Percentiles rank a stretch among this genome's conserved stretches.
Evolutionary conservation across 2,888 invertebrate genomes (phyloP).

Genomic region (Thymelicus sylvestris): DNA sequence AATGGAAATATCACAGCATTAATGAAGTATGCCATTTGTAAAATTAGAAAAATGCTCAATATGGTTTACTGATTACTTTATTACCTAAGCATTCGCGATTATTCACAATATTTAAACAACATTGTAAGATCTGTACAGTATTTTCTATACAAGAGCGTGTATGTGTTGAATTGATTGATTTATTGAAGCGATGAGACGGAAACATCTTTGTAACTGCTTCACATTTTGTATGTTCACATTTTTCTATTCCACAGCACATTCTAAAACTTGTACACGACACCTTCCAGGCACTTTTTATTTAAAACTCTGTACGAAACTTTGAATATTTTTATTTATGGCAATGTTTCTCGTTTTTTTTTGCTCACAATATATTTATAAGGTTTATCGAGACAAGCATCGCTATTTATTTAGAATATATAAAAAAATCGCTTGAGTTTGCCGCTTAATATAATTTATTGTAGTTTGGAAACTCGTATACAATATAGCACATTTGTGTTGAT

Average conservation of each 20-base stretch:
- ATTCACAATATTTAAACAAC: too few relatives aligned
- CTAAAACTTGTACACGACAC: slow-evolving; percentile 29
- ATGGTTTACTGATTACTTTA: too few relatives aligned
- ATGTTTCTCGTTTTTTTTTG: not conserved
- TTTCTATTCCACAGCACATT: slow-evolving; percentile 27
- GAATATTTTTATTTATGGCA: not conserved
- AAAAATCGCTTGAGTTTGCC: not conserved
- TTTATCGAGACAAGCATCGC: not conserved
- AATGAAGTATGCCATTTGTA: not conserved
- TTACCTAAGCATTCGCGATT: too few relatives aligned
- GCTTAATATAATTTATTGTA: not conserved
- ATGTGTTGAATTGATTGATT: not conserved
- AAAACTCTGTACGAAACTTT: not conserved
- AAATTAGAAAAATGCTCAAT: not conserved
- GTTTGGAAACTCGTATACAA: not conserved
- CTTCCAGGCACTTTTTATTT: slow-evolving; percentile 19
- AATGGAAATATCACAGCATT: too few relatives aligned
- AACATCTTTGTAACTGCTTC: slow-evolving; percentile 38
- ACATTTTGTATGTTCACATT: slow-evolving; percentile 20
- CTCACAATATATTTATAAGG: not conserved
- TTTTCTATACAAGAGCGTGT: not conserved
- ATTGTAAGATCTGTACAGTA: not conserved
- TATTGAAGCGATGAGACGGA: slow-evolving; percentile 17
- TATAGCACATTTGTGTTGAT: not conserved
- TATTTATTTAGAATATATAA: too few relatives aligned